Conservation (phyloP, 2,797 vertebrate genomes). For the Chrysocyon brachyurus region DNA sequence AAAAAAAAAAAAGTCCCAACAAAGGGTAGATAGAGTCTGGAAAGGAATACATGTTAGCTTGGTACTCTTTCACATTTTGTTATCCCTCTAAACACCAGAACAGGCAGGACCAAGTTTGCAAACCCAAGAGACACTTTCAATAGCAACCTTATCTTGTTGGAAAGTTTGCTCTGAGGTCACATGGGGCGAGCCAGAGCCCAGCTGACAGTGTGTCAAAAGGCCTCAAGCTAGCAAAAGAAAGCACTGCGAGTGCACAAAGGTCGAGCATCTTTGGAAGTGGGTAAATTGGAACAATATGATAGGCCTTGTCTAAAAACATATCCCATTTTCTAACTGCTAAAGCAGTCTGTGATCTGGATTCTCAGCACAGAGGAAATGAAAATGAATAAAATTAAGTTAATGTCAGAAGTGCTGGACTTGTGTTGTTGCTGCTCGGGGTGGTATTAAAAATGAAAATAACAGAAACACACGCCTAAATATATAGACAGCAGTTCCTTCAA, state of each 20-base stretch:
- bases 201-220: constrained; percentile 72
- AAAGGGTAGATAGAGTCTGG: neutral
- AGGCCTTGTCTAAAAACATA: constrained; percentile 67
- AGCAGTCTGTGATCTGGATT: constrained; percentile 66
- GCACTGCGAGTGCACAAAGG: constrained; percentile 67
- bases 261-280: constrained; percentile 74
- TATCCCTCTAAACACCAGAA: neutral
- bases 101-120: neutral
- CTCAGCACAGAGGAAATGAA: constrained; percentile 52
- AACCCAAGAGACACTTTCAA: constrained; percentile 47
- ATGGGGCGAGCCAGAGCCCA: constrained; percentile 44
- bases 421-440: constrained; percentile 40
- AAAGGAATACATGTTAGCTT: neutral
- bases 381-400: constrained; percentile 36
- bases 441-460: constrained; percentile 64
- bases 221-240: constrained; percentile 70
- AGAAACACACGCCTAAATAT: neutral
- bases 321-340: constrained; percentile 62
- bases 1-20: neutral
- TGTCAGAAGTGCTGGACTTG: neutral
- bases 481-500: constrained; percentile 20
- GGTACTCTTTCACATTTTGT: constrained; percentile 18
- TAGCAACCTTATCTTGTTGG: constrained; percentile 71
- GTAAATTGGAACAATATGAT: constrained; percentile 82
- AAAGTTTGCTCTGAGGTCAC: constrained; percentile 64